A percentile compares a stretch with the other conserved stretches of the same genome.
Conservation (phyloP, 2,113 vertebrate species). For the Macquaria australasica region DNA sequence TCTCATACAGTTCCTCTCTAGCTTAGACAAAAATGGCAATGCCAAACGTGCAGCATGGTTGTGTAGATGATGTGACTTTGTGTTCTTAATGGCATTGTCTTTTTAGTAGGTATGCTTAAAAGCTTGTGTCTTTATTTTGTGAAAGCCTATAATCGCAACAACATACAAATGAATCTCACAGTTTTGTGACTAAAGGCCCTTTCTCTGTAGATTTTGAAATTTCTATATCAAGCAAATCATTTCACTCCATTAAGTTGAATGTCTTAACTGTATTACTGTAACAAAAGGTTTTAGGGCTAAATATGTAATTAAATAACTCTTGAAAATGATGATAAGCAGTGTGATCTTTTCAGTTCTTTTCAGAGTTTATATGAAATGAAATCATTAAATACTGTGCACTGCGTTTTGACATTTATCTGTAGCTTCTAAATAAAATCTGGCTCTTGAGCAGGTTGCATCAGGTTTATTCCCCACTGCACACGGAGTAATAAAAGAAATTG, state of each 20-base stretch:
- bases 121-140: background rate
- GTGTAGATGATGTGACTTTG: background rate
- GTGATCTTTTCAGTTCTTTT: slow-evolving; percentile 1
- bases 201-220: background rate
- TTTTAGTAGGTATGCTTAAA: background rate
- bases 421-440: slow-evolving; percentile 39
- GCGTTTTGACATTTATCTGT: slow-evolving; percentile 52
- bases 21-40: too few relatives aligned
- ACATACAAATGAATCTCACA: background rate
- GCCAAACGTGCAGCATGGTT: background rate
- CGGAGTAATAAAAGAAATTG: slow-evolving; percentile 57
- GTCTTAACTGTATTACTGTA: background rate
- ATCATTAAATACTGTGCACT: slow-evolving; percentile 34
- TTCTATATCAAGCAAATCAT: background rate
- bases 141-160: background rate
- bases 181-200: background rate
- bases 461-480: slow-evolving; percentile 19
- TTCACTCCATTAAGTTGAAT: background rate
- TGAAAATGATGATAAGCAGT: background rate
- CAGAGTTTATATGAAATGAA: slow-evolving; percentile 22
- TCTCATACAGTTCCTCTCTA: background rate
- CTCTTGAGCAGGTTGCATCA: slow-evolving; percentile 48
- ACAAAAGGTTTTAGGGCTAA: background rate
- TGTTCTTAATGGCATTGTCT: background rate
- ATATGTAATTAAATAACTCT: background rate